Percentiles rank a stretch among this genome's conserved stretches.
phyloP scores from a whole-genome alignment of 2,113 vertebrate species.

The Centropus unirufus region DNA sequence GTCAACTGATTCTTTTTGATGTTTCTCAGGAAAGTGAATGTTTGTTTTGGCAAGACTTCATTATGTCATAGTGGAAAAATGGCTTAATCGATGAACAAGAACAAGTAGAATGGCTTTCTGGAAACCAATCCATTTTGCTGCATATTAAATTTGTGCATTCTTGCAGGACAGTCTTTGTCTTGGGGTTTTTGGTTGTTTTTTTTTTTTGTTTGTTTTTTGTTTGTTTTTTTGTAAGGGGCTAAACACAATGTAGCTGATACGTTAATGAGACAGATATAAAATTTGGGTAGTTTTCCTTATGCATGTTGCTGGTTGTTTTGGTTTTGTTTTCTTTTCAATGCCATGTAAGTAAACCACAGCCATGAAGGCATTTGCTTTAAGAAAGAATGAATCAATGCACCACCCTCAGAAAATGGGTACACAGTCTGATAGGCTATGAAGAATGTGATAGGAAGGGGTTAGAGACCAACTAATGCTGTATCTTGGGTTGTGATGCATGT shows the following conservation, averaged over 20 bases:
- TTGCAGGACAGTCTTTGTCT: neutral
- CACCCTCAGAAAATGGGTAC: neutral
- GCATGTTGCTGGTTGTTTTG: neutral
- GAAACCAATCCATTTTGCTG: neutral
- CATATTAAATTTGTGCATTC: neutral
- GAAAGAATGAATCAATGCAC: neutral
- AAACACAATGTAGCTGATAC: neutral
- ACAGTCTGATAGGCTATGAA: neutral
- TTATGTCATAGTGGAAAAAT: neutral
- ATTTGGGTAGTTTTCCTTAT: neutral
- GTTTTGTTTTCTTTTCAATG: neutral
- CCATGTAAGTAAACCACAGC: neutral
- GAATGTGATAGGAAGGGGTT: neutral
- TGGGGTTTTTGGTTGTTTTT: no score
- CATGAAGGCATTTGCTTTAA: neutral
- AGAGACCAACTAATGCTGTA: neutral
- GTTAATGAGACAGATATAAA: neutral
- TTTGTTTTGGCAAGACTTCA: neutral
- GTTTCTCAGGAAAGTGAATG: neutral
- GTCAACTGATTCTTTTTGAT: neutral
- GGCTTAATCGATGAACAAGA: neutral
- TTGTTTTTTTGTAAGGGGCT: neutral
- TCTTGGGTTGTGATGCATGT: neutral
- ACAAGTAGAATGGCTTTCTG: neutral
- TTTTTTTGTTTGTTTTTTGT: neutral